Conservation (phyloP, 2,797 vertebrate genomes). For the Streptopelia turtur region DNA sequence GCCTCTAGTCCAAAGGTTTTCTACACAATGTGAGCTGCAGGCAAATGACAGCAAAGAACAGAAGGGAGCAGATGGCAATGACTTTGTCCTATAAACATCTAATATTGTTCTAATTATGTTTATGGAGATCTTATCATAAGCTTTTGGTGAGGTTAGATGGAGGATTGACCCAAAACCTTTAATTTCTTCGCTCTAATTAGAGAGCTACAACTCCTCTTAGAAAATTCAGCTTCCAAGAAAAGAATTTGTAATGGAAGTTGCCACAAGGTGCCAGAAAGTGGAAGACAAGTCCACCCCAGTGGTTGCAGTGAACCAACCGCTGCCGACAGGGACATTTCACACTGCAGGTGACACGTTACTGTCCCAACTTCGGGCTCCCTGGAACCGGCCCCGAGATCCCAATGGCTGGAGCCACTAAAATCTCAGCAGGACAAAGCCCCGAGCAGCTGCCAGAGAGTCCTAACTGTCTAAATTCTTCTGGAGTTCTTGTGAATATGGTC, state of each 20-base stretch:
- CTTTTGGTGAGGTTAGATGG: neutral
- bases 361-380: fast-evolving
- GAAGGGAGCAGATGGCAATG: neutral
- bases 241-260: neutral
- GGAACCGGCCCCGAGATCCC: neutral
- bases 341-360: neutral
- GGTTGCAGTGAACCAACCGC: neutral
- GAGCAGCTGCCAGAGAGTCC: neutral
- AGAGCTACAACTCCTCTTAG: neutral
- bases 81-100: neutral
- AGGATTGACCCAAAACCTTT: neutral
- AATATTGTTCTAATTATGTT: neutral
- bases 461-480: neutral
- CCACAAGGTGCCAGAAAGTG: neutral
- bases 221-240: neutral
- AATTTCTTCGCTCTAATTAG: neutral
- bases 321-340: neutral
- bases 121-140: neutral
- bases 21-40: neutral
- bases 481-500: neutral
- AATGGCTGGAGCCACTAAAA: neutral
- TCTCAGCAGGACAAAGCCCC: neutral
- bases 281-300: neutral
- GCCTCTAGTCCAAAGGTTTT: neutral
- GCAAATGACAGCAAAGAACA: neutral